These are phyloP conservation scores for Thysanoteuthis rhombus DNA, from an alignment of 2,888 invertebrate genomes.

Conservation along the genomic window DNA sequence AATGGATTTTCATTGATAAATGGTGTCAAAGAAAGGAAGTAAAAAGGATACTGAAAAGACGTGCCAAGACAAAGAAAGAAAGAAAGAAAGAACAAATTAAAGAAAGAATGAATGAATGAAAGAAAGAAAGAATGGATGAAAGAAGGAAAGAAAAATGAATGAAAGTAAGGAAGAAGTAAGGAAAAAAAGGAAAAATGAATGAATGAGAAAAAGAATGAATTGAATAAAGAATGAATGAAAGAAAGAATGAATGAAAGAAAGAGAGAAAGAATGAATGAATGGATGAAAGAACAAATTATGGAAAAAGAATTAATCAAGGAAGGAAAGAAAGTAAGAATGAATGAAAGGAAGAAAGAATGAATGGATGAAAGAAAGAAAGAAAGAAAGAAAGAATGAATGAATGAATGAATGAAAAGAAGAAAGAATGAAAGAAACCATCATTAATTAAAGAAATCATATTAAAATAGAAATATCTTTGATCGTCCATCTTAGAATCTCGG, in stretches of 20 bases:
- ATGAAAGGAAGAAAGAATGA: too few relatives aligned
- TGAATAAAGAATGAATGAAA: not conserved
- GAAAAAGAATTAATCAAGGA: not conserved
- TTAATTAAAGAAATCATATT: too few relatives aligned
- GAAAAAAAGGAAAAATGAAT: not conserved
- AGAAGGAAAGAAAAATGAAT: not conserved
- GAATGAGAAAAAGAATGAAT: not conserved
- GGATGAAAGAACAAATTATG: not conserved
- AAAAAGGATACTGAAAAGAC: too few relatives aligned
- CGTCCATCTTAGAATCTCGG: too few relatives aligned
- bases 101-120: not conserved
- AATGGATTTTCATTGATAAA: too few relatives aligned
- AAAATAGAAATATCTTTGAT: too few relatives aligned
- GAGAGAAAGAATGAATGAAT: not conserved
- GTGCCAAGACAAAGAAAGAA: too few relatives aligned
- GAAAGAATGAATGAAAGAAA: not conserved
- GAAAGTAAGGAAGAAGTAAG: not conserved
- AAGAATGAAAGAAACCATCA: too few relatives aligned
- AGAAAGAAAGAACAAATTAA: not conserved
- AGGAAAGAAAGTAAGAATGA: not conserved
- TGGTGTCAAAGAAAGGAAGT: not conserved
- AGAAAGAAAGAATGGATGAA: not conserved
- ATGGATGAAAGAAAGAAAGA: too few relatives aligned
- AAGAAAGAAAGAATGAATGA: too few relatives aligned
- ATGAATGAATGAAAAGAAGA: too few relatives aligned